These are phyloP conservation scores for Limnodromus scolopaceus DNA, from an alignment of 2,797 vertebrate genomes.

Conservation along the genomic window DNA sequence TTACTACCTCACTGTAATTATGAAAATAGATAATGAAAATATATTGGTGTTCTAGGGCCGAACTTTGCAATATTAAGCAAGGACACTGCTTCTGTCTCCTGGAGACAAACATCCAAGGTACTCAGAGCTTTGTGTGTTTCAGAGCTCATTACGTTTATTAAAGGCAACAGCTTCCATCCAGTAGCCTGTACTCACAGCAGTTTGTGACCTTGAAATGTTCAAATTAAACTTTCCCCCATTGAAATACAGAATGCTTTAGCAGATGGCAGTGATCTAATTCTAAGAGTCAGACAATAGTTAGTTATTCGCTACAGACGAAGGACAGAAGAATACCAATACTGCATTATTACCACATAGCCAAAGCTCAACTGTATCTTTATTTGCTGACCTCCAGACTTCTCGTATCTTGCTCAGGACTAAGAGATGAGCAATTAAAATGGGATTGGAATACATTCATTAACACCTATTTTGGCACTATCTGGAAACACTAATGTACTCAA, in stretches of 20 bases:
- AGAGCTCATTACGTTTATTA: constrained; percentile 40
- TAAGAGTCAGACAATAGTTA: constrained; percentile 11
- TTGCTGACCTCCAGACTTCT: neutral
- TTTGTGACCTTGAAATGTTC: constrained; percentile 43
- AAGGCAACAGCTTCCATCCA: constrained; percentile 27
- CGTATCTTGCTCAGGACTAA: neutral
- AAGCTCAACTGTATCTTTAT: neutral
- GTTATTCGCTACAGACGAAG: neutral
- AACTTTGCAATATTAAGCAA: constrained; percentile 1
- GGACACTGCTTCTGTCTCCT: neutral
- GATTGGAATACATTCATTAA: neutral
- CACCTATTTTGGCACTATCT: neutral
- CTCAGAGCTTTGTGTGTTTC: neutral
- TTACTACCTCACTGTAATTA: constrained; percentile 6
- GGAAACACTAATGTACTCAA: neutral
- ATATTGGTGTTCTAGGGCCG: neutral
- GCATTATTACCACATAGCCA: neutral
- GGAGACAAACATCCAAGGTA: neutral
- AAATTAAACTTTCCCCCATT: neutral
- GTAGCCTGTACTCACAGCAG: constrained; percentile 8
- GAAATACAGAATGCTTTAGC: constrained; percentile 5
- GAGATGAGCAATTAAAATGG: neutral
- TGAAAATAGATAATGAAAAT: constrained; percentile 23
- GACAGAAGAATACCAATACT: neutral
- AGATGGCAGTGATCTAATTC: constrained; percentile 20